Base-by-base conservation (phyloP, 1,140 invertebrate genomes). In the Lepidurus apus region DNA sequence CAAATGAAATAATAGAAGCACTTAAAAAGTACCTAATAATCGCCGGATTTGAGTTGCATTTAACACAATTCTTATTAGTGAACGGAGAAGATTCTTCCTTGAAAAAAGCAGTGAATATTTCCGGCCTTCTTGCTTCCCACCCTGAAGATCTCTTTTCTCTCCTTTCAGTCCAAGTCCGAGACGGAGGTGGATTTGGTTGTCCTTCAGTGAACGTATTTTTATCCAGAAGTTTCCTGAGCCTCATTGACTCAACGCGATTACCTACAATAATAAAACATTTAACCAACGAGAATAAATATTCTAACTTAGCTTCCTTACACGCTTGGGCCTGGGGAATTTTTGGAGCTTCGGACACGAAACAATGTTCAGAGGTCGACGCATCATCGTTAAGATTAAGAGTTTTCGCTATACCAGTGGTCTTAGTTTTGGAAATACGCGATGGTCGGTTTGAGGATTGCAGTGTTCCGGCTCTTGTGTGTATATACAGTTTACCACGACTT, bases 91-190 rank as follows among this genome's bases (percentile, higher is more conserved):
- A 47, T 11, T 47, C 45, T 47, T 47, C 45, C 17, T 47, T 47
- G 17, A 47, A 17, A 17, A 47, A 47, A 47, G 45, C 45, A 47
- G 45, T 3, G 26, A 47, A 47, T 47, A 47, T 47, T 47, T 47
- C 45, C 45, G 45, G 45, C 45, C 45, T 47, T 47, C 45, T 47
- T 47, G 45, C 45, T 47, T 47, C 45, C 45, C 45, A 47, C 45
- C 45, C 45, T 47, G 45, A 47, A 47, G 45, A 9, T 9, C 45
- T 47, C 45, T 47, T 47, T 47, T 47, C 45, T 47, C 45, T 47
- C 45, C 45, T 47, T 47, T 47, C 45, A 47, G 17, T 47, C 45
- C 1, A 47, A 47, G 45, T 47, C 9, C 45, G 45, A 3, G 45
- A 47, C 1, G 45, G 45, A 47, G 45, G 45, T 47, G 45, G 45